Percentiles rank a stretch among this genome's conserved stretches.
phyloP scores from a whole-genome alignment of 2,113 vertebrate genomes.

The Phaetusa simplex region DNA sequence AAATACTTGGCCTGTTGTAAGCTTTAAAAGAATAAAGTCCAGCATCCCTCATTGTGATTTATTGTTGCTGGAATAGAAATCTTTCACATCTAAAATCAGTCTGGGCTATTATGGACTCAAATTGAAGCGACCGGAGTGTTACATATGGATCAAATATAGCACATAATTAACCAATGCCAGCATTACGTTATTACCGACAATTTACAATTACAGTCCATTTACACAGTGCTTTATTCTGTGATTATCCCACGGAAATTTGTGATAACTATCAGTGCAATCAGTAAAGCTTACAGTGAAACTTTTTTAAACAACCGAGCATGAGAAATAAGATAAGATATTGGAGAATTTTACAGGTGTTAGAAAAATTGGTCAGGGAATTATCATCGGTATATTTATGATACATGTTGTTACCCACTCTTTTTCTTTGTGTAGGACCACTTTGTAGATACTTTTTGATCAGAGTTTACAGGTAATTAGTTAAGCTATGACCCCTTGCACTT shows the following conservation, averaged over 20 bases:
- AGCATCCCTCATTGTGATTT: not conserved
- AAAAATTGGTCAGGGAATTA: not conserved
- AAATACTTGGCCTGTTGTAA: not conserved
- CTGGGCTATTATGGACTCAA: not conserved
- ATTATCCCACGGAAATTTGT: conserved; percentile 17
- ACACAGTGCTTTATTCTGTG: conserved; percentile 12
- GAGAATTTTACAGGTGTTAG: conserved; percentile 19
- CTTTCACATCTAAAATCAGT: not conserved
- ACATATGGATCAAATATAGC: conserved; percentile 1
- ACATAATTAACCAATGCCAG: conserved; percentile 43
- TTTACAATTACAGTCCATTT: conserved; percentile 43
- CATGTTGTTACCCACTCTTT: not conserved
- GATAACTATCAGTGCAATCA: conserved; percentile 33
- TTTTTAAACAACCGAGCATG: not conserved
- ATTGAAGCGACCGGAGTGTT: not conserved
- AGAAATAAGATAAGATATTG: not conserved
- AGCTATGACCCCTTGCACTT: not conserved
- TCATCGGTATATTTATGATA: rapidly evolving
- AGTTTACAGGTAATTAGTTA: not conserved
- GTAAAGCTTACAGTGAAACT: not conserved
- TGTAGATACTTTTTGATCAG: not conserved
- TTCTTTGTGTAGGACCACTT: not conserved
- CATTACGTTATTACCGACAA: not conserved
- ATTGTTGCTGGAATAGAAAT: not conserved
- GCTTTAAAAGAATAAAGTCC: not conserved